phyloP scores from a whole-genome alignment of 2,888 invertebrate genomes.

The Griposia aprilina region DNA sequence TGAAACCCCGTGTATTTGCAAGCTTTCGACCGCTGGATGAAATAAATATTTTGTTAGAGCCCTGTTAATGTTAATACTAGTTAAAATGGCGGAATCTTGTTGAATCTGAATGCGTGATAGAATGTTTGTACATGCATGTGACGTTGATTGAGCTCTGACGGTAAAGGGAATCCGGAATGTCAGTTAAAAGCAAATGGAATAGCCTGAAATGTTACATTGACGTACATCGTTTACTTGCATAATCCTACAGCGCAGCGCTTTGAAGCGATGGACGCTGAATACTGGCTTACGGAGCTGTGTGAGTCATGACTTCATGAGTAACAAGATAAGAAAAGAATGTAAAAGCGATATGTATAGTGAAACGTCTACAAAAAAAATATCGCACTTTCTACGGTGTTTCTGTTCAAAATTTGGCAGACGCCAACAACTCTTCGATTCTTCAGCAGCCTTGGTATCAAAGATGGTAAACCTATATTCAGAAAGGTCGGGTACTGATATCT shows the following conservation, averaged over 20 bases:
- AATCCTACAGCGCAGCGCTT: slow-evolving; percentile 17
- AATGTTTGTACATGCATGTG: slow-evolving; percentile 23
- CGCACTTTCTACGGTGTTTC: neutral
- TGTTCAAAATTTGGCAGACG: neutral
- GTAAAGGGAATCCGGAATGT: slow-evolving; percentile 32
- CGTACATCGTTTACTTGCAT: slow-evolving; percentile 9
- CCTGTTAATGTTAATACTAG: slow-evolving; percentile 29
- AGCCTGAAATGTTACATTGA: slow-evolving; percentile 13
- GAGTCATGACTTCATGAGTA: neutral
- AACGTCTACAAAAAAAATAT: neutral
- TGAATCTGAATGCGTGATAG: slow-evolving; percentile 8
- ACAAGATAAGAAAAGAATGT: neutral
- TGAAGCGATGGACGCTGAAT: slow-evolving; percentile 18
- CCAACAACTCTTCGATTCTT: neutral
- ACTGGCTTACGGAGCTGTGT: neutral
- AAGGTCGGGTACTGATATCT: slow-evolving; percentile 22
- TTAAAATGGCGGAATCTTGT: slow-evolving; percentile 21
- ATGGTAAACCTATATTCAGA: slow-evolving; percentile 31
- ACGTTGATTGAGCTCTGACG: slow-evolving; percentile 44
- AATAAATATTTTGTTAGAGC: slow-evolving; percentile 45
- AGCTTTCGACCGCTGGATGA: slow-evolving; percentile 17
- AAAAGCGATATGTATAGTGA: slow-evolving; percentile 1
- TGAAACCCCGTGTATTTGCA: slow-evolving; percentile 32
- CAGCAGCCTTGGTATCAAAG: neutral
- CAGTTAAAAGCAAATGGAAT: slow-evolving; percentile 35